phyloP scores from a whole-genome alignment of 2,113 vertebrate species.

The Clarias batrachus region DNA sequence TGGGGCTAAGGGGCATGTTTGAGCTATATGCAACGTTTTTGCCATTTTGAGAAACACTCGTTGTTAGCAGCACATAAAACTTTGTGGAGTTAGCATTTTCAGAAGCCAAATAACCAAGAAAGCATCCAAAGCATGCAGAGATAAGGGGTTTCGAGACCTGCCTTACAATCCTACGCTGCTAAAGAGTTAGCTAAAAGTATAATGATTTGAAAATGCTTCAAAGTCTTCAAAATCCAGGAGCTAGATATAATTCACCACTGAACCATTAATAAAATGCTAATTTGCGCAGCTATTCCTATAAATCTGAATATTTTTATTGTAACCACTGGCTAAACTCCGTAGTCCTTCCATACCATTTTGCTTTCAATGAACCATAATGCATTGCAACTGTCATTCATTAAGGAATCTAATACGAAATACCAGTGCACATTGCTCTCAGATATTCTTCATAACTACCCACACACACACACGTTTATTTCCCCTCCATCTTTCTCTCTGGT shows the following conservation, averaged over 20 bases:
- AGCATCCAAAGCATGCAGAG: neutral
- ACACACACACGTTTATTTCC: neutral
- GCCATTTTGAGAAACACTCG: neutral
- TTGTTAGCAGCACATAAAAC: neutral
- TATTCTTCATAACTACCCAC: constrained; percentile 13
- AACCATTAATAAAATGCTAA: neutral
- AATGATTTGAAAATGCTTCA: neutral
- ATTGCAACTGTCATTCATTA: neutral
- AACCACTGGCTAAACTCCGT: neutral
- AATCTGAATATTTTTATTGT: neutral
- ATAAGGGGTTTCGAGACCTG: neutral
- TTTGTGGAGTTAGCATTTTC: neutral
- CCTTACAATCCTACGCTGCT: neutral
- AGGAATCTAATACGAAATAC: neutral
- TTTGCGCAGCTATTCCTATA: neutral
- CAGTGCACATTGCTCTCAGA: neutral
- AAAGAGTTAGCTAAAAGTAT: neutral
- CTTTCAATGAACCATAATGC: neutral
- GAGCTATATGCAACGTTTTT: neutral
- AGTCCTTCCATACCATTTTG: neutral
- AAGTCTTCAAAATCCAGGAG: neutral
- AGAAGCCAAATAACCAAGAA: neutral
- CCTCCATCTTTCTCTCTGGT: constrained; percentile 14
- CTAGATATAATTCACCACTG: neutral
- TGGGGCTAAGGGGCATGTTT: constrained; percentile 7